phyloP scores from a whole-genome alignment of 2,113 vertebrate species.

The Stegastes partitus region DNA sequence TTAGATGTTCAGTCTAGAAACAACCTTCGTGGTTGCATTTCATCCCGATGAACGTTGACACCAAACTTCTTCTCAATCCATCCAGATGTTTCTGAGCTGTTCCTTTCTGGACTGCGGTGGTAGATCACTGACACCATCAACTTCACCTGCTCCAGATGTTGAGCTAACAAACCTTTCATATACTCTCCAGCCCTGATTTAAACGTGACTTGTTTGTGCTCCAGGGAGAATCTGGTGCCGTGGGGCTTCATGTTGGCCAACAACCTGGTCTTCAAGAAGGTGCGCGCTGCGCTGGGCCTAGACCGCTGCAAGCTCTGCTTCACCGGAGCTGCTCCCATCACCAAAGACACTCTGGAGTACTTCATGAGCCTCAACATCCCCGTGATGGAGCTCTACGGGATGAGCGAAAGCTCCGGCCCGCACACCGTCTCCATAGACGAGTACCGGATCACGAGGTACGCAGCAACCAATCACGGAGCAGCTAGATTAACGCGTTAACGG shows the following conservation, averaged over 20 bases:
- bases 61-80: no score
- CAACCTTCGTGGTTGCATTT: no score
- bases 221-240: slow-evolving; percentile 78
- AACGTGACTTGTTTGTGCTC: neutral
- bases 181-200: no score
- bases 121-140: no score
- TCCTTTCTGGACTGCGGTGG: no score
- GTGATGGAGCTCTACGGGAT: slow-evolving; percentile 84
- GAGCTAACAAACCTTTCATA: no score
- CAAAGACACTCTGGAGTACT: slow-evolving; percentile 85
- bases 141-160: no score
- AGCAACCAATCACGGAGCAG: neutral
- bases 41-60: no score
- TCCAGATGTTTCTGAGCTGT: no score
- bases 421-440: slow-evolving; percentile 64
- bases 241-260: slow-evolving; percentile 84
- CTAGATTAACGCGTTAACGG: no score
- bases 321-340: slow-evolving; percentile 84
- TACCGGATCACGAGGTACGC: slow-evolving; percentile 80
- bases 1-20: no score
- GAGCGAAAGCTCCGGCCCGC: slow-evolving; percentile 85
- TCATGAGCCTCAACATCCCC: slow-evolving; percentile 86
- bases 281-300: slow-evolving; percentile 79
- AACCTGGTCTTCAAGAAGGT: slow-evolving; percentile 85
- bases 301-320: slow-evolving; percentile 79